A percentile compares a stretch with the other conserved stretches of the same genome.
phyloP scores from a whole-genome alignment of 2,797 vertebrate genomes.

The Premnoplex brunnescens region DNA sequence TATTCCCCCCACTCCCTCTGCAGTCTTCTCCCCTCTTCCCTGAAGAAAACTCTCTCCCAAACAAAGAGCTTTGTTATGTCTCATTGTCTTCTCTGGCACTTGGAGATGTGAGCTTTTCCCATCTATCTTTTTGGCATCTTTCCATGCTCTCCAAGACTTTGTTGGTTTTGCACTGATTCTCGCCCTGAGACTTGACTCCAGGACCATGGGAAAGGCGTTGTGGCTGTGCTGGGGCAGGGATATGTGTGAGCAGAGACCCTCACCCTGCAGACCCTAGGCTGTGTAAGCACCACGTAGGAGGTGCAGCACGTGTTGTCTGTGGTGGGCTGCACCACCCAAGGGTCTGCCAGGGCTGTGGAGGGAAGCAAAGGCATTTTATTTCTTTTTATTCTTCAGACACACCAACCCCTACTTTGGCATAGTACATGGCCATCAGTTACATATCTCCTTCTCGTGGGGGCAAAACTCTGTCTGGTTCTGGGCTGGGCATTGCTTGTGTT shows the following conservation, averaged over 20 bases:
- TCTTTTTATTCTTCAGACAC: neutral
- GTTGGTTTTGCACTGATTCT: constrained; percentile 35
- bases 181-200: neutral
- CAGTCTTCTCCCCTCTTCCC: neutral
- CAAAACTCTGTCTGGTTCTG: neutral
- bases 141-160: neutral
- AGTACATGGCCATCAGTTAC: fast-evolving
- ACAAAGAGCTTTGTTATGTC: constrained; percentile 38
- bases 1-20: neutral
- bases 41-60: constrained; percentile 5
- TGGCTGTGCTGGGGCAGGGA: neutral
- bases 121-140: constrained; percentile 4
- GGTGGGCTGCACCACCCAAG: neutral
- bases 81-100: constrained; percentile 48
- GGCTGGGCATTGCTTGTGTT: neutral
- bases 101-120: neutral
- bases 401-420: neutral
- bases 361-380: neutral
- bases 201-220: constrained; percentile 44
- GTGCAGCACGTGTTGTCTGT: neutral
- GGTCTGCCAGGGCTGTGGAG: neutral
- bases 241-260: neutral
- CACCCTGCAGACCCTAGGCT: neutral
- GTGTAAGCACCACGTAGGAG: neutral
- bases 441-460: fast-evolving